Evolutionary conservation across 2,888 invertebrate species (phyloP).

Genomic region (Podabrus alpinus): DNA sequence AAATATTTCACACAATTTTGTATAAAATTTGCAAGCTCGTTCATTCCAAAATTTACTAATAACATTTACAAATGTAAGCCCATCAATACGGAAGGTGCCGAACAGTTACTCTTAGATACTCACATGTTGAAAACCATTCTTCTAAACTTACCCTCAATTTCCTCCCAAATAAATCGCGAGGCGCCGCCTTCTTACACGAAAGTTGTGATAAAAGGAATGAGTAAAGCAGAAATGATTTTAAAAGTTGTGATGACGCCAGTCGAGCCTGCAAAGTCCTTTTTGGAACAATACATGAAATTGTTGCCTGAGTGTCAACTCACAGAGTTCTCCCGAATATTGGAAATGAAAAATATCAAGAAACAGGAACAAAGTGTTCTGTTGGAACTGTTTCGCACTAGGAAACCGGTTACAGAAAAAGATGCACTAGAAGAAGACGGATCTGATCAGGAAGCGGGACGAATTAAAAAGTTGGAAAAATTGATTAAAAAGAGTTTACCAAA

Average conservation of each 20-base stretch:
- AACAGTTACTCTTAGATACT: constrained; percentile 91
- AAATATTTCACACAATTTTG: constrained; percentile 99
- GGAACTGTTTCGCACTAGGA: constrained; percentile 62
- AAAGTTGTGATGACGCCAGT: constrained; percentile 96
- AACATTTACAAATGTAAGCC: constrained; percentile 91
- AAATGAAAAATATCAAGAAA: constrained; percentile 83
- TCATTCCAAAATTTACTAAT: constrained; percentile 93
- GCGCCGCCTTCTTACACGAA: constrained; percentile 88
- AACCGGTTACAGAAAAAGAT: constrained; percentile 33
- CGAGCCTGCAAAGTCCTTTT: constrained; percentile 79
- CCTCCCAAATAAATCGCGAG: constrained; percentile 84
- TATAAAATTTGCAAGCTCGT: constrained; percentile 92
- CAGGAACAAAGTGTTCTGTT: constrained; percentile 62
- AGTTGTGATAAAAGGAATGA: constrained; percentile 81
- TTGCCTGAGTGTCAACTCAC: constrained; percentile 85
- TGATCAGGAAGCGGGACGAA: constrained; percentile 58
- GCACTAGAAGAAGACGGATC: constrained; percentile 44
- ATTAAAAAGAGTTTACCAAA: constrained; percentile 58
- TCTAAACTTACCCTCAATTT: constrained; percentile 91
- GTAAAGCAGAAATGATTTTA: constrained; percentile 97
- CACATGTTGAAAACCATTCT: constrained; percentile 93
- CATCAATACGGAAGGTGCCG: constrained; percentile 87
- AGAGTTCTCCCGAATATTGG: constrained; percentile 93
- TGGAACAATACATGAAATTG: constrained; percentile 87
- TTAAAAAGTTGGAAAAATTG: constrained; percentile 61